These are phyloP conservation scores for Glyphotaelius pellucidus DNA, from an alignment of 2,888 invertebrate genomes.

Conservation along the genomic window DNA sequence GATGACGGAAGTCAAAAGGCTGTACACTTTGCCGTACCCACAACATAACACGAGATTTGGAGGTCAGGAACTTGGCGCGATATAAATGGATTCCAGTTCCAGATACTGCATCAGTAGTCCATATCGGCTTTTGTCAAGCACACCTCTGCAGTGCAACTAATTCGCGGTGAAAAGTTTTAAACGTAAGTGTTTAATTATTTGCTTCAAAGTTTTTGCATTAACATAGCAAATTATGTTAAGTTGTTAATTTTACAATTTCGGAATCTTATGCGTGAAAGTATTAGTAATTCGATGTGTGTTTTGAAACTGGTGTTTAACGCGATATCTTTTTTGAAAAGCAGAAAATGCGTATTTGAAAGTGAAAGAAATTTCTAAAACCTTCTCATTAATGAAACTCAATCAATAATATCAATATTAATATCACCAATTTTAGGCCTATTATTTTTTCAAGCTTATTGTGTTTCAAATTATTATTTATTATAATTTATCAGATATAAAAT, in stretches of 20 bases:
- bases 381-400: too few species aligned
- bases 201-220: neutral
- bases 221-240: neutral
- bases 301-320: neutral
- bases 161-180: slow-evolving; percentile 28
- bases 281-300: neutral
- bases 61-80: slow-evolving; percentile 60
- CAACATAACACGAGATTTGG: slow-evolving; percentile 47
- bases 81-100: slow-evolving; percentile 64
- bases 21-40: neutral
- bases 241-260: neutral
- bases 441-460: too few species aligned
- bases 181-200: slow-evolving; percentile 40
- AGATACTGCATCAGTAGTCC: slow-evolving; percentile 62
- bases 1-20: slow-evolving; percentile 56
- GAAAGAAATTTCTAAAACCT: neutral
- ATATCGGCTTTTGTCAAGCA: slow-evolving; percentile 58
- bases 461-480: too few species aligned
- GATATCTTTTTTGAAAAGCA: neutral
- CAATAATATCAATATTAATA: too few species aligned
- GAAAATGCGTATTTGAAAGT: neutral
- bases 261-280: neutral
- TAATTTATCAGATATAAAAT: too few species aligned
- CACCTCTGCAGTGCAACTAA: slow-evolving; percentile 54
- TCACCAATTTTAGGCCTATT: too few species aligned